A percentile compares a stretch with the other conserved stretches of the same genome.
Evolutionary conservation across 2,888 invertebrate genomes (phyloP).

Genomic region (Polia nebulosa): DNA sequence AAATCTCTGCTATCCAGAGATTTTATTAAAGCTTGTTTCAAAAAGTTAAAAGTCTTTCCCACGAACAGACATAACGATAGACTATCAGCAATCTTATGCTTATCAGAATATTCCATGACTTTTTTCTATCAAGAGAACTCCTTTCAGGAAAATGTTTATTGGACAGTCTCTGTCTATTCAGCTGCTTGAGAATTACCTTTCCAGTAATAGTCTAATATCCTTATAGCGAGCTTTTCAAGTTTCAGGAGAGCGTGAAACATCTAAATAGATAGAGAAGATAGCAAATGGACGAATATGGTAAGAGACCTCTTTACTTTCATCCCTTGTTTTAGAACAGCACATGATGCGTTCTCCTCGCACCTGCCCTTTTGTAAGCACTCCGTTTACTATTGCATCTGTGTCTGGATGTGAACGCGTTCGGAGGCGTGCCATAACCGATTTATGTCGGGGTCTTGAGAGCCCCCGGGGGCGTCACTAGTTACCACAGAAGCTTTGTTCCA

Average conservation of each 20-base stretch:
- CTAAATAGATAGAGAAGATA: slow-evolving; percentile 22
- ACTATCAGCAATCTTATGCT: slow-evolving; percentile 8
- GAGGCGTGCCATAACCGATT: slow-evolving; percentile 67
- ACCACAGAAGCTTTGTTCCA: slow-evolving; percentile 65
- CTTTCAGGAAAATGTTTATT: slow-evolving; percentile 30
- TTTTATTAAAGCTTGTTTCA: background rate
- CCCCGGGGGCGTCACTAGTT: slow-evolving; percentile 64
- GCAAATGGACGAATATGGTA: slow-evolving; percentile 26
- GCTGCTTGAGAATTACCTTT: slow-evolving; percentile 33
- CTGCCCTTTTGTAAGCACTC: slow-evolving; percentile 6
- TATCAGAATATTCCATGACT: slow-evolving; percentile 1
- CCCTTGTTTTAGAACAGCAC: background rate
- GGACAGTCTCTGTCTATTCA: slow-evolving; percentile 15
- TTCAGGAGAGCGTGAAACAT: slow-evolving; percentile 25
- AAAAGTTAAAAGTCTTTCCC: slow-evolving; percentile 2
- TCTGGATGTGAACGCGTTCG: slow-evolving; percentile 45
- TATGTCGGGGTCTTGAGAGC: slow-evolving; percentile 54
- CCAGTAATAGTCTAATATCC: slow-evolving; percentile 47
- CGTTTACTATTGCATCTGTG: slow-evolving; percentile 28
- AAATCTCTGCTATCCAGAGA: background rate
- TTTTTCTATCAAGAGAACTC: slow-evolving; percentile 1
- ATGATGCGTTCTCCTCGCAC: background rate
- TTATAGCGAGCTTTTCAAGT: slow-evolving; percentile 29
- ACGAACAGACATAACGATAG: slow-evolving; percentile 18
- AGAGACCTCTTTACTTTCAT: background rate